Percentiles rank a stretch among this genome's conserved stretches.
Conservation (phyloP, 2,888 invertebrate species). For the Cryptus armator region DNA sequence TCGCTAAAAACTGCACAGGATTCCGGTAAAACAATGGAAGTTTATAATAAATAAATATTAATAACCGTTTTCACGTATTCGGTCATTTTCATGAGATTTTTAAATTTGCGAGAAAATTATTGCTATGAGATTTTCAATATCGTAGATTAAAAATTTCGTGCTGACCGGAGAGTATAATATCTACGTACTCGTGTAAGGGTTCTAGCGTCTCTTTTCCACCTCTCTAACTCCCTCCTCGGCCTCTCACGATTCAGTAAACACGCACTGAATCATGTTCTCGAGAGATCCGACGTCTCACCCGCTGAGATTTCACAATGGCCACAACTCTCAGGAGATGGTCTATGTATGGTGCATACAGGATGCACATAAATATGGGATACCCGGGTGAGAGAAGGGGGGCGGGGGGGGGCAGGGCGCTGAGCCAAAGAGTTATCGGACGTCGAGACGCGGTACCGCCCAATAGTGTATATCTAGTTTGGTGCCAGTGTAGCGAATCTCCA, state of each 20-base stretch:
- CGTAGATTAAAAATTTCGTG: not conserved
- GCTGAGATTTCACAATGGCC: slow-evolving; percentile 53
- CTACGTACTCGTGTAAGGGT: slow-evolving; percentile 5
- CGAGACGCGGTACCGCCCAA: slow-evolving; percentile 48
- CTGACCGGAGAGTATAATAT: slow-evolving; percentile 7
- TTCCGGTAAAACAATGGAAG: not conserved
- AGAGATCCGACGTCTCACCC: slow-evolving; percentile 53
- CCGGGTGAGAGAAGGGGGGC: slow-evolving; percentile 9
- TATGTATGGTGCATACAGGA: slow-evolving; percentile 39
- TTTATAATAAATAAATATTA: not conserved
- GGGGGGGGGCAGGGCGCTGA: slow-evolving; percentile 53
- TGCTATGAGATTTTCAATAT: not conserved
- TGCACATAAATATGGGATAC: slow-evolving; percentile 63
- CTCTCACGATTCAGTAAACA: slow-evolving; percentile 44
- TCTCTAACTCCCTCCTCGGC: not conserved
- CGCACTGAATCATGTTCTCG: slow-evolving; percentile 61
- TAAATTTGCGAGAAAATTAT: not conserved
- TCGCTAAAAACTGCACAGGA: too few species aligned
- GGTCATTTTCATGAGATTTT: not conserved
- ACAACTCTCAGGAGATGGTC: slow-evolving; percentile 11
- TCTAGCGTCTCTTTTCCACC: slow-evolving; percentile 5
- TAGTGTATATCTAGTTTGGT: slow-evolving; percentile 46
- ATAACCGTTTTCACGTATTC: not conserved
- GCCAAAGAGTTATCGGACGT: slow-evolving; percentile 65
- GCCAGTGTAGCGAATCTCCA: slow-evolving; percentile 47